These are phyloP conservation scores for Osmerus mordax DNA, from an alignment of 2,113 vertebrate genomes.

Conservation along the genomic window DNA sequence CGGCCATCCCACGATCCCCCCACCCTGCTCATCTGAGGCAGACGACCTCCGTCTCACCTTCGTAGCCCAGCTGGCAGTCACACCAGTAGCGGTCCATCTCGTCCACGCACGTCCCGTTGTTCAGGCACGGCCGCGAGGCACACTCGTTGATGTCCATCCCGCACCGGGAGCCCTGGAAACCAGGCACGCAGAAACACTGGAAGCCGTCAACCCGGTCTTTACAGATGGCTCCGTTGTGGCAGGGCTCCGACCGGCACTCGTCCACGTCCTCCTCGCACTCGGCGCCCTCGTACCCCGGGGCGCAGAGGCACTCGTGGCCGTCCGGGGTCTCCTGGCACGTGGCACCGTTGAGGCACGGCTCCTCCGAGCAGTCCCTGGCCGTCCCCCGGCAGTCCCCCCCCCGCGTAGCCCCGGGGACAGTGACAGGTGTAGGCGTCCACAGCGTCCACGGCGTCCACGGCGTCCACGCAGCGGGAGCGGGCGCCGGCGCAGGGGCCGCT, in stretches of 20 bases:
- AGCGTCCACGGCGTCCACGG: slow-evolving; percentile 43
- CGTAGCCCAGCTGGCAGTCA: slow-evolving; percentile 78
- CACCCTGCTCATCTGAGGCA: neutral
- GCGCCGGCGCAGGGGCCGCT: slow-evolving; percentile 71
- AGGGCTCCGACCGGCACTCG: slow-evolving; percentile 80
- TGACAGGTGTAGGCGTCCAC: slow-evolving; percentile 66
- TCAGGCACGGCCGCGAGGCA: slow-evolving; percentile 84
- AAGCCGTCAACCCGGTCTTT: slow-evolving; percentile 70
- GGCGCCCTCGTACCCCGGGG: slow-evolving; percentile 69
- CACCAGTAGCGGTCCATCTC: slow-evolving; percentile 84
- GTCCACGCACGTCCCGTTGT: slow-evolving; percentile 86
- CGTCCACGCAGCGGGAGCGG: slow-evolving; percentile 61
- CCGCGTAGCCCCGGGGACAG: slow-evolving; percentile 68
- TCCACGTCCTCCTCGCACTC: slow-evolving; percentile 74
- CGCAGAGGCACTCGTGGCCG: slow-evolving; percentile 72
- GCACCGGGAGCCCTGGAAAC: slow-evolving; percentile 90
- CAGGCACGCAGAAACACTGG: slow-evolving; percentile 93
- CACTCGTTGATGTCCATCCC: slow-evolving; percentile 97
- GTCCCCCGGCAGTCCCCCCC: slow-evolving; percentile 61
- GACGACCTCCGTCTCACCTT: slow-evolving; percentile 71
- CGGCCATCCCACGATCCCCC: too few relatives aligned
- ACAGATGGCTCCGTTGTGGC: slow-evolving; percentile 91
- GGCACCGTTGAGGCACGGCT: slow-evolving; percentile 77
- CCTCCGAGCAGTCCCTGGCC: slow-evolving; percentile 62
- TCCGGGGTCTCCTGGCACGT: slow-evolving; percentile 63